Percentiles rank a stretch among this genome's conserved stretches.
Evolutionary conservation across 2,888 invertebrate species (phyloP).

Genomic region (Epinotia demarniana): DNA sequence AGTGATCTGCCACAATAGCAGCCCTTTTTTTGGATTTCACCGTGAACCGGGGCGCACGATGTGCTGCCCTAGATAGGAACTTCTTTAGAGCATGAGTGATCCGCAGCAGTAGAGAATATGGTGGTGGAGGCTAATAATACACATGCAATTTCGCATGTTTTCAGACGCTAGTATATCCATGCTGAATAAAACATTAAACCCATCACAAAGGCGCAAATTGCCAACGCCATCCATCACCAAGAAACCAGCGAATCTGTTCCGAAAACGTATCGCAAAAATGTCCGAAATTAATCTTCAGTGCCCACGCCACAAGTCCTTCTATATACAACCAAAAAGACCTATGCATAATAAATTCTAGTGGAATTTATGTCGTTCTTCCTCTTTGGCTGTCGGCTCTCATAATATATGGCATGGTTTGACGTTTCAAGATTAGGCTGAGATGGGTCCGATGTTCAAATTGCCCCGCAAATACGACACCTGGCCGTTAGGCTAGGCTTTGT

Average conservation of each 20-base stretch:
- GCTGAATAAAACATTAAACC: not conserved
- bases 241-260: constrained; percentile 33
- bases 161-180: not conserved
- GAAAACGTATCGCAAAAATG: constrained; percentile 40
- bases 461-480: constrained; percentile 29
- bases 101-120: too few species aligned
- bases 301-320: constrained; percentile 22
- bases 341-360: not conserved
- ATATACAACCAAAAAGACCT: not conserved
- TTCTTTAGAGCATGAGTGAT: too few species aligned
- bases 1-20: too few species aligned
- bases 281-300: constrained; percentile 37
- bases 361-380: not conserved
- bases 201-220: constrained; percentile 7
- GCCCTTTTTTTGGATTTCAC: too few species aligned
- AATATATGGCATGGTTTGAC: constrained; percentile 45
- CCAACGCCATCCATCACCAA: constrained; percentile 32
- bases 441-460: constrained; percentile 43
- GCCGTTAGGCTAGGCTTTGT: constrained; percentile 9
- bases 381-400: constrained; percentile 43
- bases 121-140: too few species aligned
- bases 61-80: too few species aligned
- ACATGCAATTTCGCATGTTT: too few species aligned
- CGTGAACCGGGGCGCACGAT: too few species aligned
- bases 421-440: constrained; percentile 44